Base-by-base conservation (phyloP, 64 coral and sea anemone genomes). In the Montipora efflorescens region DNA sequence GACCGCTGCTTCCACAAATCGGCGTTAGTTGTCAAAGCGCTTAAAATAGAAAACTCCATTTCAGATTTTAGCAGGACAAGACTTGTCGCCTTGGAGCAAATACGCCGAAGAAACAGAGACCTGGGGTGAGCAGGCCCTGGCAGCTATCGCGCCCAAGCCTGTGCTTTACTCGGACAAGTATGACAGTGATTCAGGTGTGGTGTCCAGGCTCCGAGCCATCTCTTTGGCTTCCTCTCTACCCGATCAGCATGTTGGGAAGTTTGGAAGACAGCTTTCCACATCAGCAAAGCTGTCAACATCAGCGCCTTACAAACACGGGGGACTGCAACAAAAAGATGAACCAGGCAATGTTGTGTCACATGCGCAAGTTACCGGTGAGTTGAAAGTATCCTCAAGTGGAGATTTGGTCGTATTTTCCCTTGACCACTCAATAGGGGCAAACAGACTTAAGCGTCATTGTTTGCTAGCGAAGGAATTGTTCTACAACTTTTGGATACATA, bases 61-160 rank as follows among this genome's bases (percentile, higher is more conserved):
- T 36, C 70, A 81, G 47, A 80, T 90, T 68, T 70, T 92, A 3
- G 74, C 66, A 16, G 92, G 94, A 81, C 61, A 94, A 7, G 98
- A 99, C 77, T 93, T 99, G 59, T 91, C 95, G 13, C 98, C 98
- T 4, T 99, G 98, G 98, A 96, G 94, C 10, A 99, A 99, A 79
- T 92, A 94, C 44, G 95, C 98, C 45, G 98, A 99, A 48, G 98
- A 99, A 67, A 99, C 89, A 3, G 91, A 96, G 44, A 88, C 75
- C 1, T 99, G 98, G 98, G 98, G 98, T 36, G 67, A 66, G 3
- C 84, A 80, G 67, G 98, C 98, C 10, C 89, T 96, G 59, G 95
- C 67, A 61, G 92, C 84, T 8, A 76, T 92, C 14, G 87, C 76
- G 6, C 43, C 76, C 11, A 90, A 95, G 25, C 83, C 77, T 44